Base-by-base conservation (phyloP, 2,113 vertebrate species). In the Anhinga anhinga region DNA sequence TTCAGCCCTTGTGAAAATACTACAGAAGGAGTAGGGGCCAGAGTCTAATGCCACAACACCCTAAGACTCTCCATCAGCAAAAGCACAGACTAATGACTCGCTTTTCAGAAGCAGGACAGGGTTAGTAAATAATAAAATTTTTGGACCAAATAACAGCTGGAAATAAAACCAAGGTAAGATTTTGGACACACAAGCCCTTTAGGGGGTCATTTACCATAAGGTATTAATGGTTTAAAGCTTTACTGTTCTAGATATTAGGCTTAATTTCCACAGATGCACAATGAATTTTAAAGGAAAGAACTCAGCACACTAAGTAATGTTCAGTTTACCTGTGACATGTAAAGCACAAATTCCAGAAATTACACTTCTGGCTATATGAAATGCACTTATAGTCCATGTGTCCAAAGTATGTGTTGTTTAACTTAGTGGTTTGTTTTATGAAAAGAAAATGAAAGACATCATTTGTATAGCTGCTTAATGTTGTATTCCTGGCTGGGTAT, bases 401-500 rank as follows among this genome's bases (percentile, higher is more conserved):
- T 61, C 38, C 73, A 73, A 90, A 92, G 83, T 96, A 91, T 93
- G 96, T 61, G 84, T 62, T 96, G 95, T 88, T 98, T 96, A 91
- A 96, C 69, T 92, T 66, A 47, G 42, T 85, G 4, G 10, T 88
- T 97, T 96, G 90, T 97, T 94, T 96, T 74, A 97, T 52, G 74
- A 95, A 93, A 94, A 97, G 88, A 94, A 94, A 93, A 95, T 73
- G 53, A 97, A 95, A 97, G 56, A 80, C 55, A 94, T 95, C 0
- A 71, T 93, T 95, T 86, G 74, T 93, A 61, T 95, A 96, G 79
- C 86, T 93, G 95, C 95, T 97, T 97, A 92, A 90, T 95, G 96
- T 97, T 97, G 97, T 96, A 97, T 97, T 97, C 96, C 95, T 97
- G 96, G 96, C 85, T 95, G 88, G 62, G 42, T 96, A 96, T 97